phyloP scores from a whole-genome alignment of 2,888 invertebrate species.

The Thymelicus acteon region DNA sequence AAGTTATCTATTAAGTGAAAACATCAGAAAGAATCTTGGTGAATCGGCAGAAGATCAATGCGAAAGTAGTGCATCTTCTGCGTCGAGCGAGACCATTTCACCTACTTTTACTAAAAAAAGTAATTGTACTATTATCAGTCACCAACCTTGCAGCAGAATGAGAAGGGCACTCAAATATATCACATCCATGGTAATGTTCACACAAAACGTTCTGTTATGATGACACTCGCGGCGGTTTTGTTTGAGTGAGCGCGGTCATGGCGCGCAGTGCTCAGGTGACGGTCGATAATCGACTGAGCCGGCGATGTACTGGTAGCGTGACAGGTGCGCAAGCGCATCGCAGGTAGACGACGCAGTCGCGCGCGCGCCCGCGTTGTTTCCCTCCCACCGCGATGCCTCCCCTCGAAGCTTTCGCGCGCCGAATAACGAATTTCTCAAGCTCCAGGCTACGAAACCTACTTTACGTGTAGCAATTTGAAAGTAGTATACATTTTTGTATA shows the following conservation, averaged over 20 bases:
- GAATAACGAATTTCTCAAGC: conserved; percentile 67
- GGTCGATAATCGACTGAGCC: conserved; percentile 59
- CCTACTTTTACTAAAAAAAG: conserved; percentile 39
- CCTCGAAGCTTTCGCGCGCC: conserved; percentile 66
- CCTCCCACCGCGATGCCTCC: conserved; percentile 35
- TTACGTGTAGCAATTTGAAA: conserved; percentile 48
- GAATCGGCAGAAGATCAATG: conserved; percentile 46
- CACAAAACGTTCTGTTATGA: conserved; percentile 55
- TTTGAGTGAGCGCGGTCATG: conserved; percentile 56
- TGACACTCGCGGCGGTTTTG: conserved; percentile 68
- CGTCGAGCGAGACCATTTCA: conserved; percentile 40
- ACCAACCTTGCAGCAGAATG: conserved; percentile 61
- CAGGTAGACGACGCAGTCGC: conserved; percentile 47
- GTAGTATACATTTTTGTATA: conserved; percentile 28
- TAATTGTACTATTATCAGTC: conserved; percentile 38
- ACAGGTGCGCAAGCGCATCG: conserved; percentile 57
- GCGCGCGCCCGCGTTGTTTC: conserved; percentile 46
- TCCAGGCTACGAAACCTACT: conserved; percentile 52
- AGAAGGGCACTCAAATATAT: conserved; percentile 58
- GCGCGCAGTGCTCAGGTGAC: conserved; percentile 56
- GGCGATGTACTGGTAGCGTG: conserved; percentile 40
- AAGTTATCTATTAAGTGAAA: conserved; percentile 40
- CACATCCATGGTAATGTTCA: conserved; percentile 71
- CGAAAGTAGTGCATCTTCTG: conserved; percentile 54
- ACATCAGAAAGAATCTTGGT: conserved; percentile 39